Base-by-base conservation (phyloP, 2,113 vertebrate genomes). In the Microtus pennsylvanicus region DNA sequence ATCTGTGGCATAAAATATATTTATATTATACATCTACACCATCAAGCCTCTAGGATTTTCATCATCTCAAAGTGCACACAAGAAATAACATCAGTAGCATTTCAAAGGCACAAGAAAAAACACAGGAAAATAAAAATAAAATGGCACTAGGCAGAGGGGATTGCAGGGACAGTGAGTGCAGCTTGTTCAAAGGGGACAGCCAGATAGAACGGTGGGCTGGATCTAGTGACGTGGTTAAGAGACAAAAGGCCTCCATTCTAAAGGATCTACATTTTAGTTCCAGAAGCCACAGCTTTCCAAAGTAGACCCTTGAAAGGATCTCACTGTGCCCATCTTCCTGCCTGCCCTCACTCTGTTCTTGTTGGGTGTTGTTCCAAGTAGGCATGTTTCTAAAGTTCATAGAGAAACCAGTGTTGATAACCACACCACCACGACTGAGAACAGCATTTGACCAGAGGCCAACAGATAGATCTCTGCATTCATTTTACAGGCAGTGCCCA, bases 251-350 rank as follows among this genome's bases (percentile, higher is more conserved):
- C 22, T 45, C 50, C 42, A 35, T 89, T 90, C 42, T 75, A 52
- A 63, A 87, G 72, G 52, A 7, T 94, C 74, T 42, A 47, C 11
- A 16, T 24, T 8, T 12, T 47, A 33, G 26, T 28, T 87, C 50
- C 28, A 22, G n/a, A 87, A 45, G 52, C 22, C 50, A 74, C 17
- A 8, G n/a, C 35, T 70, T 10, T 42, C 3, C 17, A 35, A 1
- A 24, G 52, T n/a, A n/a, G 52, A 76, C 5, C 50, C 38, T 47
- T 14, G 14, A 1, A 1, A 33, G n/a, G 42, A 35, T 14, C 50
- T 30, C 11, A 10, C 61, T 19, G 30, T 1, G 0, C 30, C 38
- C 13, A 0, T 17, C 42, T 24, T 89, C 13, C 77, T 33, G 13
- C 19, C 35, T 75, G n/a, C 45, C 26, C 75, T 72, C 65, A 30